phyloP scores from a whole-genome alignment of 2,113 vertebrate species.

The Sitta europaea region DNA sequence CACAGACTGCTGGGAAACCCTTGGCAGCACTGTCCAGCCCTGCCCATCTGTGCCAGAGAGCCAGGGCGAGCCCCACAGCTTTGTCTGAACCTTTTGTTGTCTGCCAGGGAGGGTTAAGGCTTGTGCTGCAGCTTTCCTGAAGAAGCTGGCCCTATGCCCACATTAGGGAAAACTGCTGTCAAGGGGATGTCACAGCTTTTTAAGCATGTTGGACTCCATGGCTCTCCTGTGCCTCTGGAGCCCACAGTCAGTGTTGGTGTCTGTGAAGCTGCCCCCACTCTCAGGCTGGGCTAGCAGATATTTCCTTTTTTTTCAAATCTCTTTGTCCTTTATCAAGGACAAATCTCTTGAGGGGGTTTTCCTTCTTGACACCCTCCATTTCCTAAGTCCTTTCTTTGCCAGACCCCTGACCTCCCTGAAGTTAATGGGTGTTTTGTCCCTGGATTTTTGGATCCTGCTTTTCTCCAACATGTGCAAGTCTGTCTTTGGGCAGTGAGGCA shows the following conservation, averaged over 20 bases:
- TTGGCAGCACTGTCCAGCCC: not conserved
- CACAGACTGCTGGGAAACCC: not conserved
- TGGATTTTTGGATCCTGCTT: not conserved
- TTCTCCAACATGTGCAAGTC: not conserved
- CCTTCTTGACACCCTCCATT: not conserved
- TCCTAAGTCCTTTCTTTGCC: not conserved
- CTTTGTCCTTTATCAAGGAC: not conserved
- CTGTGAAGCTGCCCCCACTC: not conserved
- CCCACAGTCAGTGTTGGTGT: not conserved
- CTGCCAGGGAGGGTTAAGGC: not conserved
- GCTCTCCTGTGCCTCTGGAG: not conserved
- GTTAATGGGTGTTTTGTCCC: not conserved
- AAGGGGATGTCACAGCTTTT: not conserved
- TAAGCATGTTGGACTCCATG: not conserved
- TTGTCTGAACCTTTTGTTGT: not conserved
- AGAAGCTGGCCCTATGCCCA: not conserved
- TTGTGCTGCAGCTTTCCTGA: not conserved
- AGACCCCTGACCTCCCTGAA: not conserved
- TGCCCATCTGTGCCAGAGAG: not conserved
- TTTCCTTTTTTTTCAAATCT: not conserved
- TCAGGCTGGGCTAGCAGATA: not conserved
- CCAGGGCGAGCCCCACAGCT: not conserved
- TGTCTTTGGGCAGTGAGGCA: not conserved
- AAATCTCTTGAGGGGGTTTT: not conserved
- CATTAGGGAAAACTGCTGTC: rapidly evolving